Base-by-base conservation (phyloP, 2,888 invertebrate species). In the Drosophila mulleri region DNA sequence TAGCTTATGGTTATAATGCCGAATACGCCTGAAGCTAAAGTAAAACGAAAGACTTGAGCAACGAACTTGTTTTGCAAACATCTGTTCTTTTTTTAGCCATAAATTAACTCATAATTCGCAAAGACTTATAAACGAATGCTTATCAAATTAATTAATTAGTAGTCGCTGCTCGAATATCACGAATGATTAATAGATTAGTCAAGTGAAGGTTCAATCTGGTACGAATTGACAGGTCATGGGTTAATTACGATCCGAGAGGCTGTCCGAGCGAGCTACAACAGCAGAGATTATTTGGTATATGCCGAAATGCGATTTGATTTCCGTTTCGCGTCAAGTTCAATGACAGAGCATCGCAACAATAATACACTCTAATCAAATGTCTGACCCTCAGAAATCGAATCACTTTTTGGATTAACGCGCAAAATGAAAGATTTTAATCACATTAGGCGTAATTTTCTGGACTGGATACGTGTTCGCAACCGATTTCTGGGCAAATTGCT, bases 121-220 rank as follows among this genome's bases (percentile, higher is more conserved):
- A 64, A 71, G 41, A 23, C 45, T 63, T 68, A 39, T 64, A 53
- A 67, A 61, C 78, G 61, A 77, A 88, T 80, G 83, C 76, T 84
- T 87, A 84, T 89, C 78, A 84, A 86, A 86, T 89, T 89, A 89
- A 87, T 87, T 87, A 89, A 79, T 77, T 75, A 68, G 80, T 82
- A 82, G 75, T 69, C 59, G 74, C 75, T 32, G 48, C 54, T 26
- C 50, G 39, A 14, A 47, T 42, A 56, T 63, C 14, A 11, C 1
- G 56, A 45, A 64, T 73, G 86, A 85, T 88, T 86, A 85, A 84
- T 85, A 72, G 66, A 45, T 50, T 29, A 29, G 7, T 7, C 23
- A 2, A 12, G 23, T 32, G 53, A 64, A 62, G 70, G 64, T 68
- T 62, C n/a, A 11, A 12, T n/a, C n/a, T 2, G 32, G 12, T 20